Percentiles rank a stretch among this genome's conserved stretches.
Conservation (phyloP, 2,113 vertebrate genomes). For the Gobio gobio region DNA sequence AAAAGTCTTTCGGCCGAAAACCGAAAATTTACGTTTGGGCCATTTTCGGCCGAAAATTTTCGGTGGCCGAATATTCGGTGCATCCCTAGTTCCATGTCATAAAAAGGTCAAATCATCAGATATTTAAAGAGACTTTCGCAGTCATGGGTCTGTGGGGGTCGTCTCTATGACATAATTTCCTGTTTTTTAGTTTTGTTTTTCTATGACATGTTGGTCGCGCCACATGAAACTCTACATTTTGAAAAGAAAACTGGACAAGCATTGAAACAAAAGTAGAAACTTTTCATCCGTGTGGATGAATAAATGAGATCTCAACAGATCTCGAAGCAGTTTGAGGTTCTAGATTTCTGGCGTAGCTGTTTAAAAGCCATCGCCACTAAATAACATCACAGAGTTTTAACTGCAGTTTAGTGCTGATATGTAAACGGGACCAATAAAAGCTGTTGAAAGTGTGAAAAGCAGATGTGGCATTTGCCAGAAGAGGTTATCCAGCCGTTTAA, state of each 20-base stretch:
- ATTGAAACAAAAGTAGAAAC: not conserved
- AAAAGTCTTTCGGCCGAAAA: no score
- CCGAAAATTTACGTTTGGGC: no score
- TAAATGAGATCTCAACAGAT: not conserved
- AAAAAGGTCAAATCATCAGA: not conserved
- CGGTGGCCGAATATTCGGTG: no score
- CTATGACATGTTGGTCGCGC: not conserved
- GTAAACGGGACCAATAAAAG: not conserved
- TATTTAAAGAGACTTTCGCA: not conserved
- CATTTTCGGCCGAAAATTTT: no score
- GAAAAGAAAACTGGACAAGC: not conserved
- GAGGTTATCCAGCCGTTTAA: not conserved
- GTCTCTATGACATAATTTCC: not conserved
- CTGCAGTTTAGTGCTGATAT: not conserved
- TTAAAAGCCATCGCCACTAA: not conserved
- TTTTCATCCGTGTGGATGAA: not conserved
- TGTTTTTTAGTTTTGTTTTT: not conserved
- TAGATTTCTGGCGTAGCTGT: not conserved
- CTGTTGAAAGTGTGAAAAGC: not conserved
- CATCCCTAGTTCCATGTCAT: not conserved
- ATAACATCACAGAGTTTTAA: not conserved
- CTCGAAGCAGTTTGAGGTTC: not conserved
- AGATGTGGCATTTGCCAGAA: conserved; percentile 4
- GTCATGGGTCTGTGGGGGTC: not conserved
- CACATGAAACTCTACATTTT: not conserved